Conservation (phyloP, 1,140 invertebrate genomes). For the Calosoma granatense region DNA sequence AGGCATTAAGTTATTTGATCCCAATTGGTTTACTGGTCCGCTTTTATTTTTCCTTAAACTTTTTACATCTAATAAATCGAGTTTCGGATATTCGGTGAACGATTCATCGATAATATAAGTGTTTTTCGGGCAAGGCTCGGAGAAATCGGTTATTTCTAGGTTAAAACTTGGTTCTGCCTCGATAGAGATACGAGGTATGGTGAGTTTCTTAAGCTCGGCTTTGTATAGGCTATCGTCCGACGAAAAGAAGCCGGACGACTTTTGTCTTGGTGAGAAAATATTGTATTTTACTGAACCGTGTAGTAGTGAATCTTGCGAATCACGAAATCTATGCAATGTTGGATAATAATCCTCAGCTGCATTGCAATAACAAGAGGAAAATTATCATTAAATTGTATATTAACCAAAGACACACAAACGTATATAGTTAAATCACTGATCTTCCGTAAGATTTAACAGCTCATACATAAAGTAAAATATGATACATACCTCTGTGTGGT, state of each 20-base stretch:
- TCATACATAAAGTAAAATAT: conserved; percentile 3
- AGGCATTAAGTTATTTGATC: background rate
- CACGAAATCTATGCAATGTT: conserved; percentile 19
- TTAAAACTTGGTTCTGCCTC: conserved; percentile 27
- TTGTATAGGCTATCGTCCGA: conserved; percentile 31
- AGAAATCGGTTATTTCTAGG: conserved; percentile 31
- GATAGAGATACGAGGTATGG: conserved; percentile 30
- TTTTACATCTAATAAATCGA: conserved; percentile 1
- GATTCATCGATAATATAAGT: conserved; percentile 25
- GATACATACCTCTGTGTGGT: conserved; percentile 59
- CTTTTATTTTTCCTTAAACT: background rate
- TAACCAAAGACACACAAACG: conserved; percentile 1
- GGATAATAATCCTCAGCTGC: conserved; percentile 30
- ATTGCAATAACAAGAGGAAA: conserved; percentile 22
- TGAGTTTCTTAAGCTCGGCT: conserved; percentile 25
- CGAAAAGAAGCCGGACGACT: conserved; percentile 31
- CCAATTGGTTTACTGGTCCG: background rate
- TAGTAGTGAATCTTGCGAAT: conserved; percentile 27
- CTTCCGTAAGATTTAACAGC: too few relatives aligned
- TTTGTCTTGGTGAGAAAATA: conserved; percentile 28
- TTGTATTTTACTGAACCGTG: conserved; percentile 18
- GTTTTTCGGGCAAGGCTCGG: conserved; percentile 27
- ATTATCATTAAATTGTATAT: conserved; percentile 10
- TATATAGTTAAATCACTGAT: background rate
- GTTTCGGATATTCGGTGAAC: background rate